Percentiles rank a stretch among this genome's conserved stretches.
Conservation (phyloP, 1,140 invertebrate genomes). For the Cydia strobilella region DNA sequence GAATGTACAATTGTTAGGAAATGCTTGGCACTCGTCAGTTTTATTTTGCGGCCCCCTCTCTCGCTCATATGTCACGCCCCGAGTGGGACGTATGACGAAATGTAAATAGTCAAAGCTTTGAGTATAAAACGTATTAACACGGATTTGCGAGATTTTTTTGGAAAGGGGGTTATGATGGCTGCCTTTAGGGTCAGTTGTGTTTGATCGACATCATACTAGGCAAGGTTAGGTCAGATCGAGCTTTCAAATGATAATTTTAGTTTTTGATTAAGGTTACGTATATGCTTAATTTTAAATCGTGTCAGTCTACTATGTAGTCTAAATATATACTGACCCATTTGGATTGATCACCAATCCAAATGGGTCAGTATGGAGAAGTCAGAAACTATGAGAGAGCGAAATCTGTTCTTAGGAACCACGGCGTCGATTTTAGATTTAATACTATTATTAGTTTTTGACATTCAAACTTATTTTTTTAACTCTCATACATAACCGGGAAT, state of each 20-base stretch:
- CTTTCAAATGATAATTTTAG: not conserved
- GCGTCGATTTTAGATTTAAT: too few relatives aligned
- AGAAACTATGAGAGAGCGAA: too few relatives aligned
- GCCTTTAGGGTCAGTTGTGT: constrained; percentile 29
- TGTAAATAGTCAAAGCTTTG: constrained; percentile 38
- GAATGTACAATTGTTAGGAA: constrained; percentile 67
- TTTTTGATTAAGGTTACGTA: not conserved
- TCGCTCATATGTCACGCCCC: constrained; percentile 66
- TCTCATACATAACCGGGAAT: too few relatives aligned
- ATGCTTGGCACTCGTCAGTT: constrained; percentile 56
- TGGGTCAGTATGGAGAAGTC: too few relatives aligned
- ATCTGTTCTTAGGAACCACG: too few relatives aligned
- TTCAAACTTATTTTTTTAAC: too few relatives aligned
- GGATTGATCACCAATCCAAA: too few relatives aligned
- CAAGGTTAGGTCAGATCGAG: not conserved
- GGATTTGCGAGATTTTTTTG: constrained; percentile 30
- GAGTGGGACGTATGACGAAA: constrained; percentile 55
- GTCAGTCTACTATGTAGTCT: too few relatives aligned
- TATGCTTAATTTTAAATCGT: too few relatives aligned
- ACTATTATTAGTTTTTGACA: too few relatives aligned
- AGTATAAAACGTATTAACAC: constrained; percentile 32
- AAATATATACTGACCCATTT: too few relatives aligned
- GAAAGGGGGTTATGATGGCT: constrained; percentile 28
- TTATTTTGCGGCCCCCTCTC: constrained; percentile 66
- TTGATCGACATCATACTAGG: constrained; percentile 18